Evolutionary conservation across 2,113 vertebrate species (phyloP).

Genomic region (Bujurquina vittata): DNA sequence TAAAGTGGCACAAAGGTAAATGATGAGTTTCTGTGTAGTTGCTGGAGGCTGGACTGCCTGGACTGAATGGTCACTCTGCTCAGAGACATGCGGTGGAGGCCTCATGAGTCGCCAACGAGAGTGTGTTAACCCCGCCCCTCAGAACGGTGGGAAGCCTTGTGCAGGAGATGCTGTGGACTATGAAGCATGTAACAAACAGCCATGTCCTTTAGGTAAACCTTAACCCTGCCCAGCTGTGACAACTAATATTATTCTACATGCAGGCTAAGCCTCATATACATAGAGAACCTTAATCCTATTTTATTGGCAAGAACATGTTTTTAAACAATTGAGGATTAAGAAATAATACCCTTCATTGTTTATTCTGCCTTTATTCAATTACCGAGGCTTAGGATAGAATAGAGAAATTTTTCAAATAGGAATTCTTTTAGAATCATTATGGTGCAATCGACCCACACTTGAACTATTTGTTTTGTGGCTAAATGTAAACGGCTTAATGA

Average conservation of each 20-base stretch:
- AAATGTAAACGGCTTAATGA: neutral
- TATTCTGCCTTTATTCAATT: constrained; percentile 18
- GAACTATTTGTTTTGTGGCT: neutral
- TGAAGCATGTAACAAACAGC: constrained; percentile 87
- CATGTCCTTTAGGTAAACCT: constrained; percentile 84
- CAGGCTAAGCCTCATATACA: neutral
- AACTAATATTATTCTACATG: constrained; percentile 13
- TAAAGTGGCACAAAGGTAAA: neutral
- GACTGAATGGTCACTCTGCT: constrained; percentile 92
- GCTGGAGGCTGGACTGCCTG: constrained; percentile 93
- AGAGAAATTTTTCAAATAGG: neutral
- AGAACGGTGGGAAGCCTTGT: constrained; percentile 88
- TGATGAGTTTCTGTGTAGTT: constrained; percentile 74
- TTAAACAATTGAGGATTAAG: constrained; percentile 24
- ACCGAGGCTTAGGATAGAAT: neutral
- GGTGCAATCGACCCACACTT: neutral
- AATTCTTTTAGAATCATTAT: neutral
- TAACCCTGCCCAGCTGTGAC: neutral
- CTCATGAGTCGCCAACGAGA: constrained; percentile 86
- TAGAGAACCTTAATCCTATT: neutral
- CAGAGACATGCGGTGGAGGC: constrained; percentile 90
- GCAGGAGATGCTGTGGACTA: constrained; percentile 85
- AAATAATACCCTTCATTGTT: constrained; percentile 13
- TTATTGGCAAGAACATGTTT: constrained; percentile 19
- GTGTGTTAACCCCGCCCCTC: constrained; percentile 89